Percentiles rank a stretch among this genome's conserved stretches.
phyloP scores from a whole-genome alignment of 2,113 vertebrate species.

The Murina feae region DNA sequence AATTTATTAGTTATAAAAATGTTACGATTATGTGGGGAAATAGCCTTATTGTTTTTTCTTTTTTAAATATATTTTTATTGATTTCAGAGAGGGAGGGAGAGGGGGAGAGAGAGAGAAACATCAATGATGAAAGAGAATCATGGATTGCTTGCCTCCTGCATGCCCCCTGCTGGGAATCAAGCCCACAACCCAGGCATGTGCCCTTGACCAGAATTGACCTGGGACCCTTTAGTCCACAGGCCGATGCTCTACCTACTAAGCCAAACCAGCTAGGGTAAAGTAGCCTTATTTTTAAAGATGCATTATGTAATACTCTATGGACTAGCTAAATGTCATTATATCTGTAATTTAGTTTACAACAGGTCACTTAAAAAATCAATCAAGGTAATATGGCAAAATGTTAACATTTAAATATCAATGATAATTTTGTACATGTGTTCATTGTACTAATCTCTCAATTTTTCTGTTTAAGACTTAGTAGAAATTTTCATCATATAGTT shows the following conservation, averaged over 20 bases:
- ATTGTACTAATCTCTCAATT: not conserved
- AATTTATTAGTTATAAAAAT: not conserved
- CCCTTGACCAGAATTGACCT: no score
- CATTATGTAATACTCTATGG: not conserved
- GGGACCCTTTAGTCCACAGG: no score
- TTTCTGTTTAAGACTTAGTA: not conserved
- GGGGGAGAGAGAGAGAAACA: no score
- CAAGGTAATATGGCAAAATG: not conserved
- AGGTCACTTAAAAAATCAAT: not conserved
- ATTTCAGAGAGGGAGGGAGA: no score
- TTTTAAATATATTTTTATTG: not conserved
- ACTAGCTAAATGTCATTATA: not conserved
- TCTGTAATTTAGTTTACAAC: constrained; percentile 2
- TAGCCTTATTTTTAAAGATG: not conserved
- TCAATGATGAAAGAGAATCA: no score
- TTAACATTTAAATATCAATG: not conserved
- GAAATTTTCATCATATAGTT: not conserved
- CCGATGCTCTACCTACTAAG: no score
- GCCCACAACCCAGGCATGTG: no score
- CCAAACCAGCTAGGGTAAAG: not conserved
- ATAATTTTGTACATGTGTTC: not conserved
- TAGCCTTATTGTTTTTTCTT: not conserved
- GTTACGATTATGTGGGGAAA: not conserved
- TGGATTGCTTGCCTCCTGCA: no score
- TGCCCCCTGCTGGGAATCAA: no score